Base-by-base conservation (phyloP, 2,797 vertebrate genomes). In the Zenarchopterus dispar region DNA sequence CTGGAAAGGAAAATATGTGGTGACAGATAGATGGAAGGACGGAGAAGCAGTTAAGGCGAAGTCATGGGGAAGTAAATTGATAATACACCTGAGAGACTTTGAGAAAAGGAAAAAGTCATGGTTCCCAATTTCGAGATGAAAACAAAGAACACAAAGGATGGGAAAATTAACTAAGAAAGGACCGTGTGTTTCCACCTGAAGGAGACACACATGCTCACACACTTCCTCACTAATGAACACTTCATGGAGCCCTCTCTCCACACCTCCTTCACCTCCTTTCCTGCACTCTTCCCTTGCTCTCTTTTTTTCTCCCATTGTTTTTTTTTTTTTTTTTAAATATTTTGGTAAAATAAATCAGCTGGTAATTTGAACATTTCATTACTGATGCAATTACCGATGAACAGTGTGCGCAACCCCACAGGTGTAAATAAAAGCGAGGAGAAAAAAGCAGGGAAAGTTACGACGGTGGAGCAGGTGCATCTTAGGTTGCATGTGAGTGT, bases 141-240 rank as follows among this genome's bases (percentile, higher is more conserved):
- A 19, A 65, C 22, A 41, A 62, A 65, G 48, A 28, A 42, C 16
- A 43, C 1, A 22, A 18, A 56, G 19, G 21, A 21, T 0, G n/a
- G 73, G 61, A 68, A 45, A 16, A 58, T 2, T 19, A 68, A 39
- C 24, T 66, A 68, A 39, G 52, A 78, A 55, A 65, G 71, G 51
- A 56, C 58, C 73, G 70, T 31, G 39, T 63, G 55, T 57, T 42
- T 62, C 46, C 71, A 73, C 67, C 48, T 80, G 63, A 71, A 47
- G 54, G 21, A 64, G 44, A 47, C 24, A 43, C 58, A 58, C 24
- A 43, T 26, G 41, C 36, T 65, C 52, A 59, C 62, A 54, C 33
- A 31, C 45, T 48, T 49, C 48, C 54, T 36, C 63, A 22, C 73
- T 78, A 81, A 89, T 68, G 63, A 77, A 75, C 66, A 62, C 76